A percentile compares a stretch with the other conserved stretches of the same genome.
These are phyloP conservation scores for Spodoptera frugiperda DNA, from an alignment of 1,140 invertebrate species.

Conservation along the genomic window DNA sequence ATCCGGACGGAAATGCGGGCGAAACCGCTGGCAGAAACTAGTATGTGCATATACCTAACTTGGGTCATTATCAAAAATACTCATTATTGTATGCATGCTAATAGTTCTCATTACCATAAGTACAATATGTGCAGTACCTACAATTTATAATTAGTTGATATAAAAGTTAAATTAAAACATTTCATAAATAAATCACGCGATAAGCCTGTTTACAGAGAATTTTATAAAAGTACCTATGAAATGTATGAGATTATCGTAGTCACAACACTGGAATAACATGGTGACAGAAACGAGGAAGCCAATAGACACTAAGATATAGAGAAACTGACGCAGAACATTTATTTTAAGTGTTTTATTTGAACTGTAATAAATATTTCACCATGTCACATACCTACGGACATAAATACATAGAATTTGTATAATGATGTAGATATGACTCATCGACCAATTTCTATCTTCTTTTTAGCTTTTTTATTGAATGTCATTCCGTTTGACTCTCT, in stretches of 20 bases:
- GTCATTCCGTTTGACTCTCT: too few species aligned
- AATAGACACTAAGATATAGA: not conserved
- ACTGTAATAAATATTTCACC: constrained; percentile 5
- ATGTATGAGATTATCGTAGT: not conserved
- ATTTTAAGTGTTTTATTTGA: not conserved
- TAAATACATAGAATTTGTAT: too few species aligned
- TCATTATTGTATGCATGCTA: not conserved
- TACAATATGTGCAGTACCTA: not conserved
- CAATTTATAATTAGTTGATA: not conserved
- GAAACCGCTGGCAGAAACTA: too few species aligned
- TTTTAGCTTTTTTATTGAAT: too few species aligned
- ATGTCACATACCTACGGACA: not conserved
- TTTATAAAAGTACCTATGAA: not conserved
- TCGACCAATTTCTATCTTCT: too few species aligned
- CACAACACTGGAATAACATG: not conserved
- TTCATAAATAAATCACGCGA: not conserved
- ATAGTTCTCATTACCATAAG: not conserved
- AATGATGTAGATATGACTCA: too few species aligned
- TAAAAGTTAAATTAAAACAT: not conserved
- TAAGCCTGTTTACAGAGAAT: not conserved
- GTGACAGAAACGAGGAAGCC: constrained; percentile 6
- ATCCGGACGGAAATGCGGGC: too few species aligned
- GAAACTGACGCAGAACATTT: not conserved
- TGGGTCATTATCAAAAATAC: not conserved
- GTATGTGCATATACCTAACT: not conserved